Percentiles rank a stretch among this genome's conserved stretches.
Conservation (phyloP, 2,113 vertebrate species). For the Felis catus region F.catus_Fca126_mat1.0 CM031426.1:31081501-31082000, state of each 20-base stretch:
- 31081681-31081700: background rate
- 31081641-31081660: background rate
- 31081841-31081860: background rate
- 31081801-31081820: background rate
- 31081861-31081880: background rate
- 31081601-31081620: background rate
- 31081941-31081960: background rate
- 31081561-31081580: background rate
- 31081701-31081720: constrained; percentile 11
- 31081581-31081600: constrained; percentile 27
- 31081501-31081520: background rate
- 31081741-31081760: background rate
- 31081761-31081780: background rate
- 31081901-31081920: constrained; percentile 10
- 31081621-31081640: constrained; percentile 1
- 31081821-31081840: background rate
- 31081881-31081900: background rate
- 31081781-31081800: background rate
- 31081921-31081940: background rate
- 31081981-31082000: background rate
- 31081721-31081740: background rate
- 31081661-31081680: constrained; percentile 4
- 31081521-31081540: background rate
- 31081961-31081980: background rate
- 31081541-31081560: constrained; percentile 8